These are phyloP conservation scores for Malurus leucopterus DNA, from an alignment of 2,797 vertebrate species.

Conservation along the genomic window DNA sequence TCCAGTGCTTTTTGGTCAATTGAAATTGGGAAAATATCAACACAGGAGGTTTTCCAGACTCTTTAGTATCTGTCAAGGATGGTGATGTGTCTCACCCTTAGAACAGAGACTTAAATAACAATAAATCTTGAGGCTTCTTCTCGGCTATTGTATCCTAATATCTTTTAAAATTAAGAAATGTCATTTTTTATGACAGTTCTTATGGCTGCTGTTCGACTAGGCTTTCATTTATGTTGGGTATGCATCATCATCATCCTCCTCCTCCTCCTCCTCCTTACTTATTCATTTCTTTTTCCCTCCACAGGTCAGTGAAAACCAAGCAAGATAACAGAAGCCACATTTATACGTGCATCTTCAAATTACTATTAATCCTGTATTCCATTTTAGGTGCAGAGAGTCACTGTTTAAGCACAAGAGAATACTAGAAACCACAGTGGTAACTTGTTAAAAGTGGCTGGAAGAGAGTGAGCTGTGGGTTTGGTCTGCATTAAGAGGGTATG, in stretches of 20 bases:
- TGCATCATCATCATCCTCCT: too few species aligned
- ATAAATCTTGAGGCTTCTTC: not conserved
- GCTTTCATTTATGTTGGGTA: not conserved
- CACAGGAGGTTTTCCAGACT: not conserved
- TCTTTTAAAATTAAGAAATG: not conserved
- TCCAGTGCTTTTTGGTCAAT: not conserved
- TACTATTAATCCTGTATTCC: not conserved
- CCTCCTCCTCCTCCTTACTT: not conserved
- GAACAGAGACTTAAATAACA: not conserved
- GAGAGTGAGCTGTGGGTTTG: not conserved
- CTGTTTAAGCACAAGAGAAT: not conserved
- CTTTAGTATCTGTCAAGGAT: not conserved
- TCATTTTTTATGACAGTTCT: not conserved
- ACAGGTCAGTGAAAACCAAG: not conserved
- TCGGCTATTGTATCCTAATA: not conserved
- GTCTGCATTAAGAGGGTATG: not conserved
- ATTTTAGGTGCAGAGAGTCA: not conserved
- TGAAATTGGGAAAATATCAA: not conserved
- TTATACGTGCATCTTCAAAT: not conserved
- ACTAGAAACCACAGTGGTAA: not conserved
- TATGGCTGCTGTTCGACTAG: not conserved
- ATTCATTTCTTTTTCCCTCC: fast-evolving
- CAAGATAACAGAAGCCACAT: not conserved
- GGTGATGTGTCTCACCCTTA: not conserved
- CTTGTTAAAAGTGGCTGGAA: not conserved